Percentiles rank a stretch among this genome's conserved stretches.
These are phyloP conservation scores for Microplitis mediator DNA, from an alignment of 1,140 invertebrate species.

Conservation along the genomic window DNA sequence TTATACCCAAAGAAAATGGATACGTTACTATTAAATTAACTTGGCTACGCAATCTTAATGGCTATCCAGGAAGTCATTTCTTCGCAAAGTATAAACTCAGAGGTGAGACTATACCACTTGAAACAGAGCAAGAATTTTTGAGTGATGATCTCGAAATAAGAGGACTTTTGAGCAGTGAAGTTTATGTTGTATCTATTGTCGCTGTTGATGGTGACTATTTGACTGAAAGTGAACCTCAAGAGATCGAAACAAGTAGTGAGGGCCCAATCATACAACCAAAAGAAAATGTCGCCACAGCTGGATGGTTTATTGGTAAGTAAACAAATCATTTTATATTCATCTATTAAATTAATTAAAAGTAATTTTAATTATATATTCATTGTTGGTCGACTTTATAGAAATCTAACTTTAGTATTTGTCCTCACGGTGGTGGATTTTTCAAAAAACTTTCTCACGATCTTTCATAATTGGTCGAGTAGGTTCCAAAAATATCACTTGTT, in stretches of 20 bases:
- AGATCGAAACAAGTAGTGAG: constrained; percentile 78
- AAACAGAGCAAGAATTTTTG: constrained; percentile 71
- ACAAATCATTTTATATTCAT: constrained; percentile 3
- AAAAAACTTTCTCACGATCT: too few species aligned
- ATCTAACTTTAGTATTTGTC: too few species aligned
- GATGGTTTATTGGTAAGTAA: constrained; percentile 87
- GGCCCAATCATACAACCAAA: constrained; percentile 71
- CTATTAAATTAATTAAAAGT: not conserved
- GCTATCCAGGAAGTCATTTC: constrained; percentile 81
- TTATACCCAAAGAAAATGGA: constrained; percentile 74
- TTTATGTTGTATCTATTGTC: constrained; percentile 88
- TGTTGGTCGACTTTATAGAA: not conserved
- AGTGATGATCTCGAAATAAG: constrained; percentile 77
- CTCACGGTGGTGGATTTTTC: too few species aligned
- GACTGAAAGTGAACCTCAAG: constrained; percentile 73
- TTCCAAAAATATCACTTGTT: too few species aligned
- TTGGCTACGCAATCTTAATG: constrained; percentile 79
- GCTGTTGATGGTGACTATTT: constrained; percentile 87
- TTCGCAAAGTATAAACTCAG: constrained; percentile 83
- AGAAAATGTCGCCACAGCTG: constrained; percentile 81
- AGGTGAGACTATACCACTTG: constrained; percentile 71
- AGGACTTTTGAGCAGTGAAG: constrained; percentile 82
- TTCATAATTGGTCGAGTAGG: too few species aligned
- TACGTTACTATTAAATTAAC: constrained; percentile 77
- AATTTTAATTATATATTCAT: constrained; percentile 9